Conservation (phyloP, 2,888 invertebrate species). For the Tipula helvola region DNA sequence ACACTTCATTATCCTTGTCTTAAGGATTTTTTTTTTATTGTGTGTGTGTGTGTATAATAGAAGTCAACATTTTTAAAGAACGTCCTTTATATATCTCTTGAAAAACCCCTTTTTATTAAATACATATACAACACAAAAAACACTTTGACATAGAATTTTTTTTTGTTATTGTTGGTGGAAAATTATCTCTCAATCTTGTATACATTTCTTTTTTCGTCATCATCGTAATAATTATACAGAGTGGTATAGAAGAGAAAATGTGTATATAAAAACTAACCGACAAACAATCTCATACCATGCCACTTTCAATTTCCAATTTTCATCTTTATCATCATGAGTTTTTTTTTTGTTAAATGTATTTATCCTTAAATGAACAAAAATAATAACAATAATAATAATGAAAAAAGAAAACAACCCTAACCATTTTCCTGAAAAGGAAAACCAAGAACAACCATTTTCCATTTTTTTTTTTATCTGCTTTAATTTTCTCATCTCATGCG, state of each 20-base stretch:
- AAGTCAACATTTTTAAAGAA: neutral
- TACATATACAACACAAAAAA: neutral
- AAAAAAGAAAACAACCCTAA: neutral
- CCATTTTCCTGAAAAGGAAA: neutral
- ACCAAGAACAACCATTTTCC: neutral
- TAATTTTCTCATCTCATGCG: constrained; percentile 4
- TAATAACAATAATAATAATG: neutral
- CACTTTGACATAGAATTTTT: neutral
- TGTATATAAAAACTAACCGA: neutral
- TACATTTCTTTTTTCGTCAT: neutral
- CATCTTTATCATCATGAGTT: neutral
- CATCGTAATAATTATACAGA: neutral
- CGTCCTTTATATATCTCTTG: neutral
- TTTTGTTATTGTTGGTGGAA: neutral
- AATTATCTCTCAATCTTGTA: neutral
- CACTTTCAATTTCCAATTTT: constrained; percentile 4
- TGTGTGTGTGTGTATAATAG: neutral
- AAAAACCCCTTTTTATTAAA: neutral
- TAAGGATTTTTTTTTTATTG: neutral
- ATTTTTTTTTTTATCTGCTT: neutral
- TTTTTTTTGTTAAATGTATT: neutral
- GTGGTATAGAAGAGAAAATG: neutral
- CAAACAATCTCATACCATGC: neutral
- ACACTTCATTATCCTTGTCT: neutral
- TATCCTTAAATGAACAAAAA: constrained; percentile 4